Evolutionary conservation across 2,888 invertebrate genomes (phyloP).

Genomic region (Creontiades dilutus): DNA sequence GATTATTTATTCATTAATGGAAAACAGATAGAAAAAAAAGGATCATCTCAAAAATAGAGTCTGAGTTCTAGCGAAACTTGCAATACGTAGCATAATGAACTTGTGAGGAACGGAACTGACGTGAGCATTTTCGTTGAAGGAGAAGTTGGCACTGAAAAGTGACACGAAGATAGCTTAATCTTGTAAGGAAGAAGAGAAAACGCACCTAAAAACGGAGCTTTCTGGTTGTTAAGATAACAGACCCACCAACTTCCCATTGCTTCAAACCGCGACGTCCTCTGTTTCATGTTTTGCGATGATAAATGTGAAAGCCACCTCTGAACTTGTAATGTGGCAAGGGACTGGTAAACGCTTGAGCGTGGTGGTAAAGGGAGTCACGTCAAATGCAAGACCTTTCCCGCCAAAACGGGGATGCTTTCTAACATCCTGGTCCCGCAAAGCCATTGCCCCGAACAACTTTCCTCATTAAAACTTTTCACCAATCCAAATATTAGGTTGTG

Average conservation of each 20-base stretch:
- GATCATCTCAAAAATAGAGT: neutral
- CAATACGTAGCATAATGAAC: neutral
- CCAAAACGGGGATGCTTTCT: conserved; percentile 2
- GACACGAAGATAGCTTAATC: conserved; percentile 39
- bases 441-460: conserved; percentile 41
- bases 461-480: conserved; percentile 48
- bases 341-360: neutral
- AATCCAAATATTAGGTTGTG: conserved; percentile 49
- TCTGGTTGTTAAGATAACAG: conserved; percentile 21
- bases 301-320: neutral
- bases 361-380: neutral
- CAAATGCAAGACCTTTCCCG: conserved; percentile 39
- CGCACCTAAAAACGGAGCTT: conserved; percentile 9
- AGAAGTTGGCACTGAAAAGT: neutral
- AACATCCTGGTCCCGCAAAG: neutral
- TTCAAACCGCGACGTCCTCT: neutral
- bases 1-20: too few relatives aligned
- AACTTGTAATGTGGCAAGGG: conserved; percentile 17
- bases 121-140: conserved; percentile 1
- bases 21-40: neutral
- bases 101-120: neutral
- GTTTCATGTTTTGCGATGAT: conserved; percentile 16
- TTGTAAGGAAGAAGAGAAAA: conserved; percentile 1
- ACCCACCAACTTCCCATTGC: neutral
- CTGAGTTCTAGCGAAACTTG: neutral